Conservation (phyloP, 64 coral and sea anemone genomes). For the Catalaphyllia jardinei region DNA sequence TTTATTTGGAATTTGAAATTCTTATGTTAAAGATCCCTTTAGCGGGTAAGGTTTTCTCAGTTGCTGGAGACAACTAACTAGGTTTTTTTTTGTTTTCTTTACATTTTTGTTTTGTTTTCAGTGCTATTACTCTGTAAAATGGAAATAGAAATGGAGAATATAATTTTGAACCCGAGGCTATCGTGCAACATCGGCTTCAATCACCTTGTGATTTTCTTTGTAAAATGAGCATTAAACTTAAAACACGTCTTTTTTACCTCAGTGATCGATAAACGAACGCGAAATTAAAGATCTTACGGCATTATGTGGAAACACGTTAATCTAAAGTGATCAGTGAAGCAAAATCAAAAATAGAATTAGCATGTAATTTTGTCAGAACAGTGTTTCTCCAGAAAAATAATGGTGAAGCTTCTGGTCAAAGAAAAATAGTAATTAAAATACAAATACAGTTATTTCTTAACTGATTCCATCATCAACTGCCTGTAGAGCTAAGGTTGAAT, state of each 20-base stretch:
- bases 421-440: slow-evolving; percentile 26
- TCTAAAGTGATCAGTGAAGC: slow-evolving; percentile 26
- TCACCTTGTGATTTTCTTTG: not conserved
- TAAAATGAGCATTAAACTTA: not conserved
- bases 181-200: not conserved
- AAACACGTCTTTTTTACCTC: not conserved
- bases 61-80: not conserved
- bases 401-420: not conserved
- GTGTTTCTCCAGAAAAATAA: not conserved
- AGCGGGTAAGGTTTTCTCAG: not conserved
- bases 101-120: not conserved
- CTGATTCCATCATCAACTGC: slow-evolving; percentile 5
- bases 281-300: slow-evolving; percentile 13
- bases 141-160: not conserved
- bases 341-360: slow-evolving; percentile 10
- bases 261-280: not conserved
- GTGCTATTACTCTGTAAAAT: not conserved
- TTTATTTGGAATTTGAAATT: not conserved
- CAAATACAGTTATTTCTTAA: slow-evolving; percentile 9
- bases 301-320: slow-evolving; percentile 40
- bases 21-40: not conserved
- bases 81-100: not conserved
- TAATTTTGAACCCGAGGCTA: not conserved
- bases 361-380: slow-evolving; percentile 20
- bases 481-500: not conserved